Percentiles rank a stretch among this genome's conserved stretches.
phyloP scores from a whole-genome alignment of 1,140 invertebrate species.

The Cryptotermes secundus region DNA sequence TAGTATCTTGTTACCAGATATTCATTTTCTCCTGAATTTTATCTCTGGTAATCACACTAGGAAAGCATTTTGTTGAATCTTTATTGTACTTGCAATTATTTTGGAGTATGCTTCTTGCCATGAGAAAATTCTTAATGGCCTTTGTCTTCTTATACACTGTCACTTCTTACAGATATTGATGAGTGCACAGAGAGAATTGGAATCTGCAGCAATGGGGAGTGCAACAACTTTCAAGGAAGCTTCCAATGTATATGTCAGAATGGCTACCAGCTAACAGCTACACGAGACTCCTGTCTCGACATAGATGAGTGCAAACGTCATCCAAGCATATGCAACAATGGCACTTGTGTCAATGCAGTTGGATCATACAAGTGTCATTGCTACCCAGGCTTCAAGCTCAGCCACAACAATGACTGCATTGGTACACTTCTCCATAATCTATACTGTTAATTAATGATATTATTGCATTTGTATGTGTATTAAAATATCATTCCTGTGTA shows the following conservation, averaged over 20 bases:
- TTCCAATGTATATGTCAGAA: slow-evolving; percentile 65
- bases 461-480: neutral
- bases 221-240: slow-evolving; percentile 70
- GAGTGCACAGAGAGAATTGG: slow-evolving; percentile 67
- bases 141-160: too few relatives aligned
- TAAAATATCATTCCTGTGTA: neutral
- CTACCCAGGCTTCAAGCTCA: slow-evolving; percentile 76
- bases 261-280: slow-evolving; percentile 59
- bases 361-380: slow-evolving; percentile 80
- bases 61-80: too few relatives aligned
- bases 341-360: slow-evolving; percentile 76
- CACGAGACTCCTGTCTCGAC: slow-evolving; percentile 67
- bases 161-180: slow-evolving; percentile 59
- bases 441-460: neutral
- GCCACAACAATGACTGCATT: slow-evolving; percentile 81
- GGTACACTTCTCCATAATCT: slow-evolving; percentile 52
- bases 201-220: slow-evolving; percentile 64
- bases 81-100: too few relatives aligned
- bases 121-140: too few relatives aligned
- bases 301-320: slow-evolving; percentile 73
- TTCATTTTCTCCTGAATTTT: too few relatives aligned
- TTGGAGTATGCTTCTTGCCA: too few relatives aligned
- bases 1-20: too few relatives aligned
- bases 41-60: too few relatives aligned
- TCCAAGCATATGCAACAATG: slow-evolving; percentile 74